Base-by-base conservation (phyloP, 2,113 vertebrate genomes). In the Strigops habroptila region DNA sequence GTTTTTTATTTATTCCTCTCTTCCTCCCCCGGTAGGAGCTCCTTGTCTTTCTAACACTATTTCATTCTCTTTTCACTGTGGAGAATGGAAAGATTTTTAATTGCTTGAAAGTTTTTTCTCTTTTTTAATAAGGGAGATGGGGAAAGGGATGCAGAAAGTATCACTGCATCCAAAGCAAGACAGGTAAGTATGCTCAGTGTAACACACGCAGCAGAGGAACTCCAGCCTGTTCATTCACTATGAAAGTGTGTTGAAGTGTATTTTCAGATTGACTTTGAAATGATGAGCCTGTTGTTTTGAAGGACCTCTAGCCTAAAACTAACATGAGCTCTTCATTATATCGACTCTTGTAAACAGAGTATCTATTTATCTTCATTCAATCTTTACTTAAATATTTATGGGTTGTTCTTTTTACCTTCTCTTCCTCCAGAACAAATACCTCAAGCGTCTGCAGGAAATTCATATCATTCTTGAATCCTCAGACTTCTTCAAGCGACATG, bases 401-500 rank as follows among this genome's bases (percentile, higher is more conserved):
- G 17, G 16, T 77, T 77, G 28, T 6, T 82, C n/a, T 80, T 70
- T 70, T 76, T 33, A n/a, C 9, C 19, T 79, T 63, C 37, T 86
- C 21, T 75, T 83, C 24, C 21, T 96, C 60, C 97, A 99, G 99
- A 98, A 97, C 96, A 98, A 98, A 90, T 99, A 99, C 97, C 97
- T 99, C 98, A 98, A 91, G 76, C 98, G 98, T 86, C 98, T 99
- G 97, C 97, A 96, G 84, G 98, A 99, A 96, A 99, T 99, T 96
- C 98, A 94, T 93, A 97, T 98, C 85, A 98, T 99, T 68, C 98
- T 99, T 90, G 98, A 98, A 91, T 98, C 95, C 86, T 99, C 99
- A 2, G 98, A 98, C 83, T 99, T 99, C 98, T 99, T 99, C 96
- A 98, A 97, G 90, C 98, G 82, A 82, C 99, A 99, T 17, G 99